Conservation (phyloP, 2,888 invertebrate species). For the Beris chalybata region DNA sequence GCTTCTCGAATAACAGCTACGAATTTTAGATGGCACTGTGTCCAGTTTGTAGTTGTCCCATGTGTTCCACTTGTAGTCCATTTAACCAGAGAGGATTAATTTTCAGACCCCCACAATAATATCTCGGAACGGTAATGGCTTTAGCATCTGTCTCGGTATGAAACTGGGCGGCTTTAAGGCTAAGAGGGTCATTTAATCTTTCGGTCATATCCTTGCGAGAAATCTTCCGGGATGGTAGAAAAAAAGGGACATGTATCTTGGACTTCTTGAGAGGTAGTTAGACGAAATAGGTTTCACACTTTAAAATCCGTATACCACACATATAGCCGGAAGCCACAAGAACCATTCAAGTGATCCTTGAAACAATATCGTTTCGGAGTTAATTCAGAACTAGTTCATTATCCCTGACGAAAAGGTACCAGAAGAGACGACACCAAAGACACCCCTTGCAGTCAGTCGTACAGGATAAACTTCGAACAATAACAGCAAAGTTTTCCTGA, state of each 20-base stretch:
- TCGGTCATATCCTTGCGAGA: constrained; percentile 19
- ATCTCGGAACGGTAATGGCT: constrained; percentile 14
- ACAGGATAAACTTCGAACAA: constrained; percentile 16
- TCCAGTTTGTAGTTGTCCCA: constrained; percentile 26
- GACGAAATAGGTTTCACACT: constrained; percentile 5
- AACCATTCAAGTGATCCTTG: constrained; percentile 35
- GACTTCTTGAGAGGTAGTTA: too few relatives aligned
- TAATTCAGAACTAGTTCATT: constrained; percentile 35
- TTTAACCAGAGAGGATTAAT: constrained; percentile 37
- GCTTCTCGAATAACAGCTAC: too few relatives aligned
- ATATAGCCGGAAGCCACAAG: constrained; percentile 20
- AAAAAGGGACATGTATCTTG: neutral
- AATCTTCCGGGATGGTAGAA: neutral
- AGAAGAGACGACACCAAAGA: too few relatives aligned
- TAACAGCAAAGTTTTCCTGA: constrained; percentile 32
- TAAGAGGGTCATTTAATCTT: constrained; percentile 38
- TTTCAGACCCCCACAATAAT: constrained; percentile 24
- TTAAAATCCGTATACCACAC: constrained; percentile 12
- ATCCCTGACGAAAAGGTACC: constrained; percentile 26
- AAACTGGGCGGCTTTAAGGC: constrained; percentile 33
- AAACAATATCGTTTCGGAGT: constrained; percentile 35
- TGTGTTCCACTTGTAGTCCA: constrained; percentile 32
- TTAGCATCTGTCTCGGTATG: constrained; percentile 35
- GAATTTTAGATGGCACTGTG: too few relatives aligned
- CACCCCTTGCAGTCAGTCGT: constrained; percentile 3